Conservation (phyloP, 2,888 invertebrate species). For the Monoplex corrugatus region DNA sequence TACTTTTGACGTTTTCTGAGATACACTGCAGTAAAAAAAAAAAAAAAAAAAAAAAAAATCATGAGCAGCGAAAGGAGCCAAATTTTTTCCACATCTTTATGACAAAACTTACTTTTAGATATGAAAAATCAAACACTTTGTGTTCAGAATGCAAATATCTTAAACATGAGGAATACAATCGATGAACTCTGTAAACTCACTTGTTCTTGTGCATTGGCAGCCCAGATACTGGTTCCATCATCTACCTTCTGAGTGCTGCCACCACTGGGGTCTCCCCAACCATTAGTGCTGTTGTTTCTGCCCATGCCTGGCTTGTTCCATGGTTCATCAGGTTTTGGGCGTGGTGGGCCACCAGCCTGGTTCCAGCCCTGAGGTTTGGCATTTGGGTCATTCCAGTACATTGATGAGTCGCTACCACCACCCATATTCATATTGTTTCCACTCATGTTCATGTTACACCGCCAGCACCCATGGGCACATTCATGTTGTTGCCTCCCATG, state of each 20-base stretch:
- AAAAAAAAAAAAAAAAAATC: neutral
- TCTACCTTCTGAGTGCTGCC: conserved; percentile 65
- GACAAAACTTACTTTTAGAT: neutral
- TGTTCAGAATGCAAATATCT: no score
- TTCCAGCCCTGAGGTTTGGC: conserved; percentile 53
- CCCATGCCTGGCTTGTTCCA: conserved; percentile 60
- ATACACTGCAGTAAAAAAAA: neutral
- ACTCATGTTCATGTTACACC: conserved; percentile 43
- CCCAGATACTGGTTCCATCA: conserved; percentile 77
- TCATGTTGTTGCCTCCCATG: conserved; percentile 42
- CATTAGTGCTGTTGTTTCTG: conserved; percentile 56
- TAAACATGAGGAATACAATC: no score
- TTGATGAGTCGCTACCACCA: conserved; percentile 36
- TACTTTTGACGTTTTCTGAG: no score
- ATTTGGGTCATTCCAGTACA: conserved; percentile 56
- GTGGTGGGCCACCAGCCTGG: conserved; percentile 50
- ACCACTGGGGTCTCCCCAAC: conserved; percentile 73
- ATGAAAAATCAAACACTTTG: neutral
- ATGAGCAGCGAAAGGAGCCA: neutral
- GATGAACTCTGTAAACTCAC: no score
- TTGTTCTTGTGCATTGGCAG: conserved; percentile 69
- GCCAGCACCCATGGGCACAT: conserved; percentile 43
- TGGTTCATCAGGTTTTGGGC: conserved; percentile 56
- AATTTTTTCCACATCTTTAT: neutral
- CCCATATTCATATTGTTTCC: conserved; percentile 44